Conservation (phyloP, 2,888 invertebrate species). For the Eilema griseolum region DNA sequence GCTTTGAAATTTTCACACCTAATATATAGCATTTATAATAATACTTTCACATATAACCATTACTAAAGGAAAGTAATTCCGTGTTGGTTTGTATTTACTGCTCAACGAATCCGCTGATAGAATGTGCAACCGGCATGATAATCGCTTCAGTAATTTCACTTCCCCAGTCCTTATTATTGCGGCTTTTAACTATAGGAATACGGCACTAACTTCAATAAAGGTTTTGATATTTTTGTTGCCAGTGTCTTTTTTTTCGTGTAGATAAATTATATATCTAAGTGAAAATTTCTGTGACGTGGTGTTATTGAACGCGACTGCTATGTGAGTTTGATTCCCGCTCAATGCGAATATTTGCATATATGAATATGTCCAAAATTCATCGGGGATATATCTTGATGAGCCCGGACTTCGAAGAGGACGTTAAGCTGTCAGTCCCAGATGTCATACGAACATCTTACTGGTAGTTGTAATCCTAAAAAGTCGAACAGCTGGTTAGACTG, state of each 20-base stretch:
- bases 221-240: background rate
- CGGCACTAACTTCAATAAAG: background rate
- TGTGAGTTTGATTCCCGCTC: too few relatives aligned
- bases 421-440: too few relatives aligned
- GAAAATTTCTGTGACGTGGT: too few relatives aligned
- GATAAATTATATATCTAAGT: too few relatives aligned
- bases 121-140: conserved; percentile 18
- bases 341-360: too few relatives aligned
- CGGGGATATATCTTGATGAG: too few relatives aligned
- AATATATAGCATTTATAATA: background rate
- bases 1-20: background rate
- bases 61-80: conserved; percentile 22
- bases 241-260: background rate
- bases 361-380: too few relatives aligned
- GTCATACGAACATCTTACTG: too few relatives aligned
- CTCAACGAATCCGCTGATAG: conserved; percentile 18
- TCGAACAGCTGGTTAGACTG: too few relatives aligned
- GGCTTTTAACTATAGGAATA: background rate
- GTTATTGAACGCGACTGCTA: too few relatives aligned
- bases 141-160: conserved; percentile 14
- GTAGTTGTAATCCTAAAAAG: too few relatives aligned
- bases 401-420: too few relatives aligned
- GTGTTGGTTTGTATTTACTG: conserved; percentile 20
- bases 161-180: conserved; percentile 8
- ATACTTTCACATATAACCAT: background rate